phyloP scores from a whole-genome alignment of 1,140 invertebrate genomes.

The Halesus radiatus region DNA sequence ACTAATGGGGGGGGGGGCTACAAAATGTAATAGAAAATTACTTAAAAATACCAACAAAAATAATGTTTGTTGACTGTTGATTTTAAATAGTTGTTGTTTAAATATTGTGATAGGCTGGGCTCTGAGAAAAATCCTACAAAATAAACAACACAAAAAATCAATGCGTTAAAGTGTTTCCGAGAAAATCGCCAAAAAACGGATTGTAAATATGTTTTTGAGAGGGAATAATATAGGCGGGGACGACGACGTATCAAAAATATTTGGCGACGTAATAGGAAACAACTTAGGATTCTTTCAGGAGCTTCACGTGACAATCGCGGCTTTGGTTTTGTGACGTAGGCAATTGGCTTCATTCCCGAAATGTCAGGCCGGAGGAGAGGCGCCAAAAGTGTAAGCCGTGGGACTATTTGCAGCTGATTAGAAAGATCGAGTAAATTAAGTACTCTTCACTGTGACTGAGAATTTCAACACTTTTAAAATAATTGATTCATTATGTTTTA shows the following conservation, averaged over 20 bases:
- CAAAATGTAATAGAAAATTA: too few species aligned
- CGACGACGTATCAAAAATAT: background rate
- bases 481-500: too few species aligned
- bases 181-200: conserved; percentile 7
- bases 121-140: background rate
- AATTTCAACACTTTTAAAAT: too few species aligned
- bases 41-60: too few species aligned
- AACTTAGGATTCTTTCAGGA: background rate
- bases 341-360: conserved; percentile 23
- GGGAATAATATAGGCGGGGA: conserved; percentile 1
- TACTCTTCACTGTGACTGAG: too few species aligned
- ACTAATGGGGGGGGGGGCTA: too few species aligned
- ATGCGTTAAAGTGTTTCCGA: background rate
- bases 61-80: too few species aligned
- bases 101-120: background rate
- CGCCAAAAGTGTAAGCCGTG: conserved; percentile 19
- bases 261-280: conserved; percentile 32
- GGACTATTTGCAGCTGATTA: conserved; percentile 14
- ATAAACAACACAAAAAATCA: background rate
- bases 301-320: conserved; percentile 10
- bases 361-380: background rate
- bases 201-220: background rate
- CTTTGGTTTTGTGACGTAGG: conserved; percentile 13
- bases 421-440: background rate
- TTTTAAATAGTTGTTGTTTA: too few species aligned